A percentile compares a stretch with the other conserved stretches of the same genome.
Evolutionary conservation across 1,140 invertebrate species (phyloP).

Genomic region (Vollenhovia emeryi): DNA sequence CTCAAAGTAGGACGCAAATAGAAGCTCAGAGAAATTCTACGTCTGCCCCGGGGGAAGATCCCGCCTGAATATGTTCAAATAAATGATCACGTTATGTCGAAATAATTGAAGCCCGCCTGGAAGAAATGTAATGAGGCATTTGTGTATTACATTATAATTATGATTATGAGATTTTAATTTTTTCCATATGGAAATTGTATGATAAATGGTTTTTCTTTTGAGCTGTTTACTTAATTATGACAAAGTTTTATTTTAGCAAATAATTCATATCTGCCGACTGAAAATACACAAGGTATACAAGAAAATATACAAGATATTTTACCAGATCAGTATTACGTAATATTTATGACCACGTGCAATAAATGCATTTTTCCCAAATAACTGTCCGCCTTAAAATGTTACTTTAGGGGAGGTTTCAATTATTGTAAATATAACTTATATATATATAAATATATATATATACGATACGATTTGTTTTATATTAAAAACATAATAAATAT

Average conservation of each 20-base stretch:
- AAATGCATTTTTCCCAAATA: conserved; percentile 61
- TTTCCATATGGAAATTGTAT: conserved; percentile 62
- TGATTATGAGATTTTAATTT: conserved; percentile 55
- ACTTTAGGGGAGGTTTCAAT: conserved; percentile 78
- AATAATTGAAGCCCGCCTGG: conserved; percentile 75
- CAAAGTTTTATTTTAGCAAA: conserved; percentile 48
- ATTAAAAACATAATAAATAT: conserved; percentile 77
- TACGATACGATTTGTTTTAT: conserved; percentile 80
- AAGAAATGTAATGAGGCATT: conserved; percentile 66
- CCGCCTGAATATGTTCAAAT: conserved; percentile 77
- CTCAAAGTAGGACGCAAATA: conserved; percentile 80
- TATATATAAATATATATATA: conserved; percentile 58
- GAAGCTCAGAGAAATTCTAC: conserved; percentile 77
- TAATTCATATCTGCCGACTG: conserved; percentile 36
- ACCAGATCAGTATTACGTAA: conserved; percentile 60
- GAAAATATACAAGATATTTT: conserved; percentile 60
- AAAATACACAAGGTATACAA: conserved; percentile 18
- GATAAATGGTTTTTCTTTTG: conserved; percentile 44
- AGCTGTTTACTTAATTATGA: conserved; percentile 15
- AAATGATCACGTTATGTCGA: conserved; percentile 64
- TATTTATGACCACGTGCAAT: conserved; percentile 71
- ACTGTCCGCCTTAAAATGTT: conserved; percentile 66
- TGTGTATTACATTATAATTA: conserved; percentile 58
- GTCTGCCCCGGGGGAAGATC: conserved; percentile 75
- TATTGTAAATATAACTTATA: conserved; percentile 77